Evolutionary conservation across 2,888 invertebrate genomes (phyloP), one percentile per base, ranked within the genome.

Genomic region (Eledona agricola): DNA sequence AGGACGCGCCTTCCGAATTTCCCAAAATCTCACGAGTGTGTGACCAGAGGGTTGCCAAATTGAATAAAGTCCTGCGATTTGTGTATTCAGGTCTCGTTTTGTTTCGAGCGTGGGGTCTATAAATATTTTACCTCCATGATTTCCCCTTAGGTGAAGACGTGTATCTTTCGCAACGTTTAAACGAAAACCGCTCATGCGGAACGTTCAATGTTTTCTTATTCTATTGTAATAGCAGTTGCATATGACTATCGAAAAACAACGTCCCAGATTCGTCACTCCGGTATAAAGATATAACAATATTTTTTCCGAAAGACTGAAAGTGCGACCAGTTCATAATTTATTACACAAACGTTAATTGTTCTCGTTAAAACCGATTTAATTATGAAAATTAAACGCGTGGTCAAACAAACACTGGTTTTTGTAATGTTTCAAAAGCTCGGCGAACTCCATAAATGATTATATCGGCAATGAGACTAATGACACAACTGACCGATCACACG

Each of bases 101-200:
- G 56, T 55, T 61, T 57, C 54, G 51, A 54, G 59, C 51, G 58
- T 34, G 61, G 35, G 23, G 53, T 57, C 47, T 62, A 67, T 66
- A 67, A 67, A 67, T 66, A 67, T 67, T 67, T 65, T 62, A 67
- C 61, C 60, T 64, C 56, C 43, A 62, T 64, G 66, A 65, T 67
- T 67, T 65, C 62, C 63, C 65, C 61, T 55, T 57, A 64, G 64
- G 65, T 61, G 64, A 55, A 61, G 63, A 61, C 62, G 61, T 58
- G 62, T 28, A 40, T 50, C 34, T 51, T 46, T 35, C 35, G 31
- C 37, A 34, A 45, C 22, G 50, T 54, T 57, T 53, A 34, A 25
- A 22, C n/a, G n/a, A n/a, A 45, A 34, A 34, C 25, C 25, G 11
- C 31, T 31, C 42, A 28, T 5, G 3, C 16, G 11, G 13, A 23